Percentiles rank a stretch among this genome's conserved stretches.
These are phyloP conservation scores for Drosophila mayaguana DNA, from an alignment of 2,888 invertebrate species.

Conservation along the genomic window DNA sequence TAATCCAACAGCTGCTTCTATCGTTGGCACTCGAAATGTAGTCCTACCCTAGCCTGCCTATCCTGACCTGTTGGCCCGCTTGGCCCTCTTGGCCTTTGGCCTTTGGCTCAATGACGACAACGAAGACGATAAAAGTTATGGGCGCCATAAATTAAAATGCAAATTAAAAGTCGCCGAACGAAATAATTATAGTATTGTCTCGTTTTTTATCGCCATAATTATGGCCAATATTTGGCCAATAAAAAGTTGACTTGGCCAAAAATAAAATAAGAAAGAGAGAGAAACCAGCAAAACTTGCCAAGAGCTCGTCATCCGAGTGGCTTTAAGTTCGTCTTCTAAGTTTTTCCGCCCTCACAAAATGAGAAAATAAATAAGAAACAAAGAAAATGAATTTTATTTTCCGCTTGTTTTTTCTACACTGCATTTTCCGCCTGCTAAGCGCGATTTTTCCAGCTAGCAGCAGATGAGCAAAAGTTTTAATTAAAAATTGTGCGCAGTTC, in stretches of 20 bases:
- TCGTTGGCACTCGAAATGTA: slow-evolving; percentile 19
- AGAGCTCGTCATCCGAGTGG: slow-evolving; percentile 41
- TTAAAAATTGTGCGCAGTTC: slow-evolving; percentile 58
- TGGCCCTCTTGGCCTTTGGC: slow-evolving; percentile 25
- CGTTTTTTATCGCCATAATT: slow-evolving; percentile 66
- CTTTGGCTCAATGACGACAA: slow-evolving; percentile 20
- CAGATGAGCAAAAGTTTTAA: slow-evolving; percentile 62
- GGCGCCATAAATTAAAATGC: slow-evolving; percentile 75
- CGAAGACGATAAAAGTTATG: slow-evolving; percentile 72
- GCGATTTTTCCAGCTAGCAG: slow-evolving; percentile 19
- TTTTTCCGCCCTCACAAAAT: slow-evolving; percentile 7
- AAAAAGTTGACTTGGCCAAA: slow-evolving; percentile 60
- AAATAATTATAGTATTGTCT: slow-evolving; percentile 57
- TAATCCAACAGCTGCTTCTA: slow-evolving; percentile 55
- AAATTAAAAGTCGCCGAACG: slow-evolving; percentile 64
- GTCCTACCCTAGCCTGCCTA: not conserved
- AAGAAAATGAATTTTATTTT: slow-evolving; percentile 6
- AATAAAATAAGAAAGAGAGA: not conserved
- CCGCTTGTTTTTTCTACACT: not conserved
- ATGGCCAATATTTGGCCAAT: slow-evolving; percentile 73
- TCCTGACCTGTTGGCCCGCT: slow-evolving; percentile 56
- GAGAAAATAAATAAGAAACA: no score
- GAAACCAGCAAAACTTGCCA: slow-evolving; percentile 37
- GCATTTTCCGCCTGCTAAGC: slow-evolving; percentile 25
- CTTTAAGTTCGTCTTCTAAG: slow-evolving; percentile 30